Percentiles rank a stretch among this genome's conserved stretches.
Evolutionary conservation across 1,140 invertebrate species (phyloP).

Genomic region (Drosophila persimilis): DNA sequence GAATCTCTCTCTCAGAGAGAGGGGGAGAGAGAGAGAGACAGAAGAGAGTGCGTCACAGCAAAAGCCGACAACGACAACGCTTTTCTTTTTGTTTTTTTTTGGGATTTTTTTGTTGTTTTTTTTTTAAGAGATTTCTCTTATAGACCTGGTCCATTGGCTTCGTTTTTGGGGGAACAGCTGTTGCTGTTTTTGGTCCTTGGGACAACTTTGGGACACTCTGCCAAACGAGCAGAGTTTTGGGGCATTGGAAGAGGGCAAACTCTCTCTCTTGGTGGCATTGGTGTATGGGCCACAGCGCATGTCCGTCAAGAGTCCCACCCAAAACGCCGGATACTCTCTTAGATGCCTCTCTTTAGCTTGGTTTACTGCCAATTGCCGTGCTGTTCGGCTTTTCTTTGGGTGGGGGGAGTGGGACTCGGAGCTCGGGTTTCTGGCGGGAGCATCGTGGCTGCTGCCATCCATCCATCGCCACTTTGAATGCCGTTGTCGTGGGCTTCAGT

Average conservation of each 20-base stretch:
- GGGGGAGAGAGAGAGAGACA: slow-evolving; percentile 5
- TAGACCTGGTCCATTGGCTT: background rate
- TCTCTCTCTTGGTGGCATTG: slow-evolving; percentile 21
- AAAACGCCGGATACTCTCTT: slow-evolving; percentile 38
- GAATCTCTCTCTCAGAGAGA: slow-evolving; percentile 17
- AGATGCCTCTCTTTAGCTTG: slow-evolving; percentile 6
- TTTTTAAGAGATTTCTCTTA: no score
- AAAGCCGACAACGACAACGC: slow-evolving; percentile 13
- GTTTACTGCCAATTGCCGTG: slow-evolving; percentile 1
- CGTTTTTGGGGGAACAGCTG: slow-evolving; percentile 37
- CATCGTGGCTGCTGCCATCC: slow-evolving; percentile 29
- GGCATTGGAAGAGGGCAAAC: slow-evolving; percentile 38
- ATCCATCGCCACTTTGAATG: slow-evolving; percentile 63
- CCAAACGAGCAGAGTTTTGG: background rate
- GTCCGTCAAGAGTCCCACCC: slow-evolving; percentile 57
- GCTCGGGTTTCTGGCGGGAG: slow-evolving; percentile 13
- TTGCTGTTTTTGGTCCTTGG: slow-evolving; percentile 36
- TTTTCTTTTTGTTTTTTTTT: slow-evolving; percentile 26
- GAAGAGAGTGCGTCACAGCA: slow-evolving; percentile 43
- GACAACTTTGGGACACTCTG: slow-evolving; percentile 40
- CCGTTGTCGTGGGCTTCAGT: slow-evolving; percentile 74
- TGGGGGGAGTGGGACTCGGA: background rate
- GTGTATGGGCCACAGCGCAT: slow-evolving; percentile 45
- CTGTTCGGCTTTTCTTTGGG: slow-evolving; percentile 5
- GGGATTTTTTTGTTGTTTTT: background rate